Base-by-base conservation (phyloP, 2,888 invertebrate genomes). In the Macropis europaea region DNA sequence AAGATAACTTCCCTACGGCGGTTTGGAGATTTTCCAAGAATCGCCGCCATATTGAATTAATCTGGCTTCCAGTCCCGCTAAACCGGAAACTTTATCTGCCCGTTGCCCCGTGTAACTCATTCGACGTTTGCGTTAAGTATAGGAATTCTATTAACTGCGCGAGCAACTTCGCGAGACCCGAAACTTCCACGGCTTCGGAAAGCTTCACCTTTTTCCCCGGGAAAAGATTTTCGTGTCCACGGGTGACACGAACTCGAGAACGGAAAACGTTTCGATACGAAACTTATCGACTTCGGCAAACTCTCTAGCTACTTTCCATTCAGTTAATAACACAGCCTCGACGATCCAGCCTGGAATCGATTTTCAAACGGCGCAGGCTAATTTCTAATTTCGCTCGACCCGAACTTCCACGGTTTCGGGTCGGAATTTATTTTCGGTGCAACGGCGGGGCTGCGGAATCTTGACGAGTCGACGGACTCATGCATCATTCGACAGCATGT, bases 401-500 rank as follows among this genome's bases (percentile, higher is more conserved):
- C n/a, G n/a, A n/a, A n/a, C n/a, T n/a, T n/a, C n/a, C n/a, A n/a
- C n/a, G n/a, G n/a, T n/a, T n/a, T n/a, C n/a, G n/a, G n/a, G n/a
- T n/a, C n/a, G n/a, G n/a, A n/a, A n/a, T n/a, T n/a, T n/a, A n/a
- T n/a, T n/a, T n/a, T n/a, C n/a, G n/a, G n/a, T n/a, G n/a, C n/a
- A n/a, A n/a, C n/a, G n/a, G n/a, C n/a, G n/a, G n/a, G n/a, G n/a
- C n/a, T n/a, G n/a, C n/a, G n/a, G n/a, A n/a, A n/a, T n/a, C n/a
- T n/a, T n/a, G 47, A 56, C 30, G 30, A 3, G 28, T 32, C 38
- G 30, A 42, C 57, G 28, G 56, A 62, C 45, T 59, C 50, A 69
- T 48, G 57, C 66, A 64, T 62, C 47, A 30, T 63, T 68, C 56
- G 76, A 73, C 69, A 50, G 47, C 32, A n/a, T 26, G 47, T 50